Conservation (phyloP, 2,113 vertebrate species). For the Myocastor coypus region DNA sequence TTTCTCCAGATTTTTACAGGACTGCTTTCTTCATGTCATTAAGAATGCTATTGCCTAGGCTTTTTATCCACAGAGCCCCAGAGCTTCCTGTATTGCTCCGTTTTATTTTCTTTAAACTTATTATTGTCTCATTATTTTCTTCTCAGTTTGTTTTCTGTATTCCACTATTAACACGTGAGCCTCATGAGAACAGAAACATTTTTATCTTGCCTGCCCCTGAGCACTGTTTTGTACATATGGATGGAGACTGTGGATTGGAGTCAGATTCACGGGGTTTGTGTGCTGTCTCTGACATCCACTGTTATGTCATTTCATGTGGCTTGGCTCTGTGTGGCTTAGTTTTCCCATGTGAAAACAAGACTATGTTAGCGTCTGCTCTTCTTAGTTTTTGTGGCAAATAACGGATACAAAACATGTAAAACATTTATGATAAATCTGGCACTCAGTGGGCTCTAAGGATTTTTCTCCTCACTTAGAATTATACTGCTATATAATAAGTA, state of each 20-base stretch:
- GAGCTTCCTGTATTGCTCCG: not conserved
- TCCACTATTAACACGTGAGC: not conserved
- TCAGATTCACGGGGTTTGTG: not conserved
- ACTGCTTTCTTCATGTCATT: not conserved
- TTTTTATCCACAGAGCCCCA: not conserved
- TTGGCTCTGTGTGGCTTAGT: not conserved
- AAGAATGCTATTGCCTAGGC: not conserved
- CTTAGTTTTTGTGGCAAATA: not conserved
- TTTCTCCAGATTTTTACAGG: not conserved
- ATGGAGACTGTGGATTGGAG: not conserved
- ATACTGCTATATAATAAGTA: not conserved
- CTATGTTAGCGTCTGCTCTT: not conserved
- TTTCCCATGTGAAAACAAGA: conserved; percentile 20
- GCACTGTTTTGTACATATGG: not conserved
- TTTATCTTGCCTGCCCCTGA: not conserved
- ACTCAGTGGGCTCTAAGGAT: not conserved
- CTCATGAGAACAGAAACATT: not conserved
- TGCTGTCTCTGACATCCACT: not conserved
- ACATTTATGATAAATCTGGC: not conserved
- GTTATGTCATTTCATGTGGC: not conserved
- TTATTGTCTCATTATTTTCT: not conserved
- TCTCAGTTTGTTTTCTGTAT: conserved; percentile 33
- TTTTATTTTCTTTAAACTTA: conserved; percentile 33
- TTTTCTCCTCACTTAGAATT: conserved; percentile 24
- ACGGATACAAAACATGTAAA: not conserved